Evolutionary conservation across 1,140 invertebrate genomes (phyloP).

Genomic region (Pygmarrhopalites habei): DNA sequence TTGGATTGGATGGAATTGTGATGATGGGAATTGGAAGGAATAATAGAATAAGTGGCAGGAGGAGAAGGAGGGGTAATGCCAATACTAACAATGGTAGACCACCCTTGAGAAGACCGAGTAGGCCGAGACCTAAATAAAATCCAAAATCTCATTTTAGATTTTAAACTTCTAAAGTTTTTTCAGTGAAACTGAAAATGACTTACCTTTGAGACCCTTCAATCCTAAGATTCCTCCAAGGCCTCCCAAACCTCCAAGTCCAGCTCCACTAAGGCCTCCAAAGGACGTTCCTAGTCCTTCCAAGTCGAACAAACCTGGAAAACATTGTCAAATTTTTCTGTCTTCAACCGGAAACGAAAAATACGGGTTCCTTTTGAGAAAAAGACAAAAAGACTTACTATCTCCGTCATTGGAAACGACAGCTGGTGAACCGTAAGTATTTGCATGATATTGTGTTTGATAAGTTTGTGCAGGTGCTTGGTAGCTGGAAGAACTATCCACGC

Average conservation of each 20-base stretch:
- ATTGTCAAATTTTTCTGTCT: not conserved
- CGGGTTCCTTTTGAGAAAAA: too few species aligned
- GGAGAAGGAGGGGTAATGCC: constrained; percentile 23
- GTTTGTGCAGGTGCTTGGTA: constrained; percentile 10
- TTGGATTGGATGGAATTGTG: constrained; percentile 25
- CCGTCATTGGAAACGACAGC: constrained; percentile 19
- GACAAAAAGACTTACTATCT: constrained; percentile 8
- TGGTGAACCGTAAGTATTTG: constrained; percentile 2
- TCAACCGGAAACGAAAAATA: not conserved
- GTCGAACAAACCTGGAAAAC: constrained; percentile 22
- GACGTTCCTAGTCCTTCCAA: constrained; percentile 16
- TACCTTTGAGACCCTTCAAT: constrained; percentile 24
- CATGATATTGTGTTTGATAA: not conserved
- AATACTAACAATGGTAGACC: constrained; percentile 23
- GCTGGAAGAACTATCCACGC: not conserved
- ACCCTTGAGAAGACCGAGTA: constrained; percentile 25
- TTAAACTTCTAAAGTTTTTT: too few species aligned
- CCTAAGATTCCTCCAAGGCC: constrained; percentile 27
- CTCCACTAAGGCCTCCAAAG: constrained; percentile 3
- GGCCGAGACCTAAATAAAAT: too few species aligned
- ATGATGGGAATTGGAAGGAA: constrained; percentile 36
- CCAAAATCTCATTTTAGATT: too few species aligned
- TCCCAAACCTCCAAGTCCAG: constrained; percentile 24
- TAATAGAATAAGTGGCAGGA: constrained; percentile 27
- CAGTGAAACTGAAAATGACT: too few species aligned